These are phyloP conservation scores for Dryobates pubescens DNA, from an alignment of 2,797 vertebrate species.

Conservation along the genomic window DNA sequence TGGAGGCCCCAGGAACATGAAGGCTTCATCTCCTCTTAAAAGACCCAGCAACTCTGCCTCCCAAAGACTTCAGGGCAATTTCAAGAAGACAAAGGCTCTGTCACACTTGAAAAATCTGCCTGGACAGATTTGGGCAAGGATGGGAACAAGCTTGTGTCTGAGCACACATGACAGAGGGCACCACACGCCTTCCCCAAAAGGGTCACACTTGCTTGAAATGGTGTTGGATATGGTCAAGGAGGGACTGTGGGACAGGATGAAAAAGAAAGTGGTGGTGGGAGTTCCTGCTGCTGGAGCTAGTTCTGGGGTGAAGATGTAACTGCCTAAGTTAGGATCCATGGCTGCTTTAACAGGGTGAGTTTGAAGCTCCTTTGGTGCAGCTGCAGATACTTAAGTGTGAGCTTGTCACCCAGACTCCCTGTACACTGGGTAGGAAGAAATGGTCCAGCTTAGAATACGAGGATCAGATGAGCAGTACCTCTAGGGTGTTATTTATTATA, in stretches of 20 bases:
- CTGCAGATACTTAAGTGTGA: background rate
- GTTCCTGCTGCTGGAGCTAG: background rate
- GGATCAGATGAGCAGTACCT: background rate
- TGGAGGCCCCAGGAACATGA: background rate
- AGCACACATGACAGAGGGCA: background rate
- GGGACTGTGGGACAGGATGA: background rate
- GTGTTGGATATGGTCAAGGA: fast-evolving
- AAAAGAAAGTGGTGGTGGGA: background rate
- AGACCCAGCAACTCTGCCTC: background rate
- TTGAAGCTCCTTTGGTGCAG: background rate
- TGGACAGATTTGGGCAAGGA: background rate
- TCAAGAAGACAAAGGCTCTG: background rate
- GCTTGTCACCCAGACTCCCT: background rate
- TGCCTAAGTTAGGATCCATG: background rate
- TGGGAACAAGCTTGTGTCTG: background rate
- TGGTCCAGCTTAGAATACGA: background rate
- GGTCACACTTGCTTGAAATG: background rate
- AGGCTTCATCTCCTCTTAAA: background rate
- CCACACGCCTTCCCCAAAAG: background rate
- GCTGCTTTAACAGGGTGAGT: background rate
- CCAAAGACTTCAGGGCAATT: background rate
- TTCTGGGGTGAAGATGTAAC: background rate
- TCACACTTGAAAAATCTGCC: background rate
- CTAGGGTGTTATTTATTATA: background rate
- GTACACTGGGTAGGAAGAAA: background rate